Evolutionary conservation across 2,888 invertebrate species (phyloP), one percentile per base, ranked within the genome.

Genomic region (Phlogophora meticulosa): DNA sequence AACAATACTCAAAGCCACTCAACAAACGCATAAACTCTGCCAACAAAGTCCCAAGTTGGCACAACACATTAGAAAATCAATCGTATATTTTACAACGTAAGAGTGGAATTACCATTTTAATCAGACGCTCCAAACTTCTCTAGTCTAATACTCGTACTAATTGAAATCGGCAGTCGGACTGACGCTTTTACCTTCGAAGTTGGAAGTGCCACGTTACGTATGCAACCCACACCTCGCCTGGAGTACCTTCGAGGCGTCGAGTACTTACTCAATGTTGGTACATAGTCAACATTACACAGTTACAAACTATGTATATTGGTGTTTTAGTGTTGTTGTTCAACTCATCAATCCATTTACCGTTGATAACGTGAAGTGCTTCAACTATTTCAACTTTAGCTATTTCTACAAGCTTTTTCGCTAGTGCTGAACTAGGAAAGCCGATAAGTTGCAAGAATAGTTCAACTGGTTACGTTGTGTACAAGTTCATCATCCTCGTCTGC

Each of bases 61-160:
- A 34, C 20, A 64, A 51, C 51, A 75, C 55, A 76, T 79, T 49
- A 62, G 69, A 63, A 76, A 78, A 78, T 62, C 65, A 75, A 65
- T 70, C 51, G 45, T 76, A 66, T 40, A 53, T 22, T 65, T 59
- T 65, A 46, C 56, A 42, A 4, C 72, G 20, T 70, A 55, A 49
- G 49, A 71, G 55, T 58, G 42, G 45, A 56, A 81, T 81, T 76
- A 73, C 28, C 82, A 79, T 80, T 76, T 80, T 79, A 80, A 80
- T 82, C 36, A 62, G 34, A 53, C 55, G 62, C 71, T 65, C 49
- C 38, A 74, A 81, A 80, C 49, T 81, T 78, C 72, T 55, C 32
- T 55, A 64, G 51, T 78, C 46, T 68, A 49, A 68, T 74, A 22
- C 55, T 17, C 43, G 75, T 59, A 48, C 61, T 79, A 80, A 82